Evolutionary conservation across 2,113 vertebrate genomes (phyloP), one percentile per base, ranked within the genome.

Genomic region (Calypte anna): DNA sequence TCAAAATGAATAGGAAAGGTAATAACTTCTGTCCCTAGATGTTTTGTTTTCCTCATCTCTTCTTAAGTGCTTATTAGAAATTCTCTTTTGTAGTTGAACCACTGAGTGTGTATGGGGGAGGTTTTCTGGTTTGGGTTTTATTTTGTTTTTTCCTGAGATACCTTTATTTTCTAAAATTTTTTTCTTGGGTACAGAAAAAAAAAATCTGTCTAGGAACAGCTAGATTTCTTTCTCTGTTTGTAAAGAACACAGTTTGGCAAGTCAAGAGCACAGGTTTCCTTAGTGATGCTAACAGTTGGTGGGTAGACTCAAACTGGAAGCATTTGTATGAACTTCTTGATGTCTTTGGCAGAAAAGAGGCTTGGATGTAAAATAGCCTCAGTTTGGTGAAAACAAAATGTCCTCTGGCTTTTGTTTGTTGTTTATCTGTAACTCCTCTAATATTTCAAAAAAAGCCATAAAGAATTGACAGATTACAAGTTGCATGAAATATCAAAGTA

Each of bases 391-490:
- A 87, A 76, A 73, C 75, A 88, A 10, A 94, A 93, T 68, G 85
- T 91, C 83, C 91, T 95, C 85, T 57, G 74, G 6, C 21, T 68
- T 93, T 73, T 82, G 78, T 82, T 83, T 74, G 62, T 79, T 94
- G 82, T 91, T 94, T 94, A 91, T 93, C 55, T 33, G 5, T 62
- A 88, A 48, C 31, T 96, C 82, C 55, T 73, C 59, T 63, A 62
- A 82, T 89, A 63, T 68, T 88, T 91, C 59, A 62, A 30, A 74
- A 81, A 89, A 82, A 55, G 46, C 78, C 57, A 36, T 63, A 70
- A 94, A 91, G 84, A 44, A 58, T 67, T 88, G 90, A 86, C 91
- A 88, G 84, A 82, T 90, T 90, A 90, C 75, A 55, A 90, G 72
- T 74, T 90, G 38, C 67, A 44, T 89, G 91, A 97, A 91, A 93